Evolutionary conservation across 2,797 vertebrate genomes (phyloP), one percentile per base, ranked within the genome.

Genomic region (Parauchenoglanis punctatus): DNA sequence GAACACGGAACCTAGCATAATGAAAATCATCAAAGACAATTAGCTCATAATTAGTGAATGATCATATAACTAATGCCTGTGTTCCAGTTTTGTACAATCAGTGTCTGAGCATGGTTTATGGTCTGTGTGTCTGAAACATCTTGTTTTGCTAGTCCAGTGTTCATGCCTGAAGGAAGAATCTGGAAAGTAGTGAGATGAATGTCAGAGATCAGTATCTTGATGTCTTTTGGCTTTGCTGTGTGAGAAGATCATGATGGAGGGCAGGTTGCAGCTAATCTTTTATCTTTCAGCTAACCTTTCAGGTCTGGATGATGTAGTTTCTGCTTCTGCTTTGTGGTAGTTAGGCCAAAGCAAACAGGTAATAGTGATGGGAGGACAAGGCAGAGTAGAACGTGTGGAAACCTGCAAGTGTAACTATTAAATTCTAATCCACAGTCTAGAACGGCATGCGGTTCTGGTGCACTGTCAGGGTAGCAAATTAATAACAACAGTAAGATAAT

Each of bases 121-220:
- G 20, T 46, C 35, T 31, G 72, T 31, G 11, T 65, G 58, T 85
- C 84, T 52, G 8, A 46, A 52, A 77, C 70, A 63, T 76, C 68
- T 85, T 85, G 83, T 75, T 52, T 76, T 49, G 35, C 70, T 20
- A 76, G 84, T 76, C 54, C 4, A 85, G 8, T 63, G 35, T 73
- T 63, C 40, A 75, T 52, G 35, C 72, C 84, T 85, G 18, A 61
- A 63, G 72, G 72, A 76, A 49, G 72, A 28, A 58, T 28, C n/a
- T 52, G 56, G 72, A 28, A 52, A 77, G 18, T 76, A 25, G 25
- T 49, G 58, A 61, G 40, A 73, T 8, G 7, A 68, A 61, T 58
- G 70, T 61, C 31, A 44, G 56, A 18, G 67, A 75, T 85, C 25
- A 17, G 13, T 63, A 31, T 49, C 44, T 72, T 76, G 35, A 54